These are phyloP conservation scores for Dolichotis patagonum DNA, from an alignment of 2,113 vertebrate genomes.

Conservation along the genomic window DNA sequence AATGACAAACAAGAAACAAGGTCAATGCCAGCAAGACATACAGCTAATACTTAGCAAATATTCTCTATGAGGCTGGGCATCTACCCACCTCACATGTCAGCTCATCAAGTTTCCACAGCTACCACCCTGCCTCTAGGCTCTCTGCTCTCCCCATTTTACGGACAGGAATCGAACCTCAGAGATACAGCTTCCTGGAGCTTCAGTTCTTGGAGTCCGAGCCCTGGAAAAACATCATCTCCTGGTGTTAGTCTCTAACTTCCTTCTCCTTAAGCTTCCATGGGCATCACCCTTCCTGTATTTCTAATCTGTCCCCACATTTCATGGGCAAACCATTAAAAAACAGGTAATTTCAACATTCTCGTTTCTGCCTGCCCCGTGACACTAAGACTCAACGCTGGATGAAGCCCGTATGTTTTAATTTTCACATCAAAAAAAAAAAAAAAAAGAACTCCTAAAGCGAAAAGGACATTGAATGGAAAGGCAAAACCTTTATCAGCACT, in stretches of 20 bases:
- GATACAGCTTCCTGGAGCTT: background rate
- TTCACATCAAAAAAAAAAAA: background rate
- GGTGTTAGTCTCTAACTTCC: background rate
- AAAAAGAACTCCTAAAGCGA: background rate
- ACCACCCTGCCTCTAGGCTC: background rate
- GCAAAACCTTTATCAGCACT: slow-evolving; percentile 54
- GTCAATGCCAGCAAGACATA: too few relatives aligned
- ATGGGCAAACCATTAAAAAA: background rate
- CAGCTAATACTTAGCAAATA: background rate
- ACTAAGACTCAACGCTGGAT: background rate
- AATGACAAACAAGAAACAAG: background rate
- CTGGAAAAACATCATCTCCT: background rate
- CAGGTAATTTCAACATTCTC: background rate
- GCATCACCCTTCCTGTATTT: background rate
- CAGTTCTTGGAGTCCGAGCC: background rate
- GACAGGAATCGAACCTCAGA: background rate
- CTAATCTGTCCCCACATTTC: background rate
- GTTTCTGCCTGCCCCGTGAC: background rate
- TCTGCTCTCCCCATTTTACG: background rate
- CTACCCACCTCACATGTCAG: background rate
- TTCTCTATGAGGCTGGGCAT: background rate
- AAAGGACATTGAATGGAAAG: background rate
- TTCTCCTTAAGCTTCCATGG: background rate
- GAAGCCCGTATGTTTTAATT: slow-evolving; percentile 43
- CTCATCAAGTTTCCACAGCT: background rate